Percentiles rank a stretch among this genome's conserved stretches.
Evolutionary conservation across 2,797 vertebrate genomes (phyloP).

Genomic region (Trematomus bernacchii): DNA sequence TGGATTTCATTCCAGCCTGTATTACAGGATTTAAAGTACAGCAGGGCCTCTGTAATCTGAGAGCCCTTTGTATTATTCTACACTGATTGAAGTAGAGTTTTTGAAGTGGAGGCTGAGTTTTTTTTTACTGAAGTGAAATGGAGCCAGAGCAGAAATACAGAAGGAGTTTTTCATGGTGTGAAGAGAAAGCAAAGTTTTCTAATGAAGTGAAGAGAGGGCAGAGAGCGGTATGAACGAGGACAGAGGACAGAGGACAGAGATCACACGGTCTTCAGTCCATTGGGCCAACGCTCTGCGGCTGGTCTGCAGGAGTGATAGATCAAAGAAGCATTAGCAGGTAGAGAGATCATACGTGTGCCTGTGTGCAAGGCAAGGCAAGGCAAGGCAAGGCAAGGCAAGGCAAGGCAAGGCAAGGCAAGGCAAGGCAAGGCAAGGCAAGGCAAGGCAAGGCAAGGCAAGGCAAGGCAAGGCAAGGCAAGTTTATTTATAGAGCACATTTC

Average conservation of each 20-base stretch:
- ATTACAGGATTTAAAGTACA: constrained; percentile 81
- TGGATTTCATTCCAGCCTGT: constrained; percentile 81
- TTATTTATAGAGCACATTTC: no score
- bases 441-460: no score
- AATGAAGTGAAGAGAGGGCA: constrained; percentile 64
- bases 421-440: no score
- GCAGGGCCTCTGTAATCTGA: constrained; percentile 73
- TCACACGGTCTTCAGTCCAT: constrained; percentile 70
- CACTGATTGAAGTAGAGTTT: constrained; percentile 75
- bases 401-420: no score
- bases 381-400: no score
- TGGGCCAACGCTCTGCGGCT: constrained; percentile 59
- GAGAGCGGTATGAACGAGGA: constrained; percentile 60
- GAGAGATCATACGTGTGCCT: constrained; percentile 26
- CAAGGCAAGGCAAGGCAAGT: no score
- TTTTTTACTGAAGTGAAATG: constrained; percentile 63
- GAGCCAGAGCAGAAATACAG: constrained; percentile 54
- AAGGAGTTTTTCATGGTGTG: constrained; percentile 64
- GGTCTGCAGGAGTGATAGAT: constrained; percentile 57
- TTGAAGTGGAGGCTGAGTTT: constrained; percentile 67
- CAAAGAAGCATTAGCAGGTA: constrained; percentile 61
- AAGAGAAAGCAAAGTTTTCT: constrained; percentile 55
- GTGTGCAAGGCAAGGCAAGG: not conserved
- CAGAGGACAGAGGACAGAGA: constrained; percentile 42
- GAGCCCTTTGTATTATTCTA: constrained; percentile 75